phyloP scores from a whole-genome alignment of 1,140 invertebrate genomes.

The Neodiprion virginianus region DNA sequence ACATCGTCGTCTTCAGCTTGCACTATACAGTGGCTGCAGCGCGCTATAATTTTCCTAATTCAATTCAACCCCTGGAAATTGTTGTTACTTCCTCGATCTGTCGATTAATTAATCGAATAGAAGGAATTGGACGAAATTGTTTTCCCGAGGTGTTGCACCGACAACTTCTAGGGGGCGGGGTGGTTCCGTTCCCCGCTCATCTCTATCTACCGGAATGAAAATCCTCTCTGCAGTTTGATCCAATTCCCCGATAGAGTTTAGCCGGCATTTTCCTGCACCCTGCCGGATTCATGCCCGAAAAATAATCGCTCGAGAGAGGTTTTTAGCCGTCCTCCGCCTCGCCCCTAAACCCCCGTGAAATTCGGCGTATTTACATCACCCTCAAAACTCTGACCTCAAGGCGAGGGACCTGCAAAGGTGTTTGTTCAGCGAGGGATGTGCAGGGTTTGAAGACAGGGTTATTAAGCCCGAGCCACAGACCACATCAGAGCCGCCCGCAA shows the following conservation, averaged over 20 bases:
- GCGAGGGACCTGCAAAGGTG: constrained; percentile 34
- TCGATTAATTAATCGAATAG: not conserved
- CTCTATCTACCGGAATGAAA: not conserved
- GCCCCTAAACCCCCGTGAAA: not conserved
- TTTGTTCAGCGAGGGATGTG: constrained; percentile 54
- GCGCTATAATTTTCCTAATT: not conserved
- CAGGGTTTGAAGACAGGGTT: constrained; percentile 53
- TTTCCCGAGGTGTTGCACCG: not conserved
- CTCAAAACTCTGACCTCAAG: constrained; percentile 9
- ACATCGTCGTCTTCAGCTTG: not conserved
- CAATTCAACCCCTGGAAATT: not conserved
- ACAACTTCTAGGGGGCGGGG: not conserved
- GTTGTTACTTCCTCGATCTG: not conserved
- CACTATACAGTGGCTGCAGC: not conserved
- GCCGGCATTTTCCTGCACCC: too few relatives aligned
- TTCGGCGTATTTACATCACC: not conserved
- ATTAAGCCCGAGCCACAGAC: constrained; percentile 58
- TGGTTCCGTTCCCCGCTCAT: not conserved
- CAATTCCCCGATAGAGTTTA: too few relatives aligned
- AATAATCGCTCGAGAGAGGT: too few relatives aligned
- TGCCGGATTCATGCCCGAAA: too few relatives aligned
- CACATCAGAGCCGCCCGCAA: constrained; percentile 56
- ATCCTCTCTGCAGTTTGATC: not conserved
- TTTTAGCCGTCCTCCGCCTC: too few relatives aligned
- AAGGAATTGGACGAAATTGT: not conserved